A percentile compares a stretch with the other conserved stretches of the same genome.
Conservation (phyloP, 2,113 vertebrate species). For the Sterna hirundo region DNA sequence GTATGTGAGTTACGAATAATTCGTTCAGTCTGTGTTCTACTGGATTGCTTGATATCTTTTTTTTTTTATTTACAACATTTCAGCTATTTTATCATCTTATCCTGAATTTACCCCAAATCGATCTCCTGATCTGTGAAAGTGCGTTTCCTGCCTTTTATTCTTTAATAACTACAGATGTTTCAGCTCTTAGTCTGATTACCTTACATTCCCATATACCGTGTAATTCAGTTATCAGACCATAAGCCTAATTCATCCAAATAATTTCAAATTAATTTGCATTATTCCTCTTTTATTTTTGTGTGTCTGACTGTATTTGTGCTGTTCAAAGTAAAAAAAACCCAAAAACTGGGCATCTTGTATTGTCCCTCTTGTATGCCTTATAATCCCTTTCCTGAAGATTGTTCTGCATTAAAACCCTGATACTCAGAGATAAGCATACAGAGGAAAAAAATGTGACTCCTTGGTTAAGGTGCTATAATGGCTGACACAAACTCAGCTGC, state of each 20-base stretch:
- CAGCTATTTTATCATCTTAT: not conserved
- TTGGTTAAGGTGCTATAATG: not conserved
- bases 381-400: not conserved
- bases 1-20: not conserved
- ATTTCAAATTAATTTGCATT: conserved; percentile 25
- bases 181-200: not conserved
- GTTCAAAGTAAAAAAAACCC: not conserved
- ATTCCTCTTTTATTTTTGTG: not conserved
- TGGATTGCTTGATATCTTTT: not conserved
- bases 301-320: not conserved
- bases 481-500: not conserved
- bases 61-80: not conserved
- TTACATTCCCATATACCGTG: not conserved
- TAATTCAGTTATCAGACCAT: not conserved
- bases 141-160: not conserved
- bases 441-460: not conserved
- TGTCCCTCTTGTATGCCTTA: not conserved
- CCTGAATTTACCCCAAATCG: not conserved
- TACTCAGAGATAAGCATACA: not conserved
- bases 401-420: not conserved
- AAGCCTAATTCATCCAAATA: conserved; percentile 29
- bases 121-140: not conserved
- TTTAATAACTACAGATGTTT: not conserved
- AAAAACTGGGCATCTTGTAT: not conserved
- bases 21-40: not conserved